Base-by-base conservation (phyloP, 2,797 vertebrate species). In the Ispidina lecontei region DNA sequence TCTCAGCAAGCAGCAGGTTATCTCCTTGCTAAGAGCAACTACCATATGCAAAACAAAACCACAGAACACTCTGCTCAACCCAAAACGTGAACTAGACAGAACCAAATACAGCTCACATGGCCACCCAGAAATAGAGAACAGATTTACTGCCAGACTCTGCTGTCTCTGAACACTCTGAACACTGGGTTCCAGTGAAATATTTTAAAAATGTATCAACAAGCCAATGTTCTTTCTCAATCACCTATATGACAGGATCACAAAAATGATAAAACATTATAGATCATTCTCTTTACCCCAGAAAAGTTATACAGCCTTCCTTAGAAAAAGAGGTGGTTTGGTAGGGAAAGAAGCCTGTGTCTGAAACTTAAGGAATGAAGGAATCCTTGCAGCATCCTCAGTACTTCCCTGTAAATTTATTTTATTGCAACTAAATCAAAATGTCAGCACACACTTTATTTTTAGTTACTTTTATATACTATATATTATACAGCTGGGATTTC, bases 401-500 rank as follows among this genome's bases (percentile, higher is more conserved):
- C 73, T 81, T 82, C 85, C 86, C 73, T 89, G 55, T 96, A 97
- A 96, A 97, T 90, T 93, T 71, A 89, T 82, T 95, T 95, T 96
- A 97, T 95, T 95, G 88, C 46, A 67, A 62, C 52, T 96, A 97
- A 97, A 96, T 97, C 94, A 97, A 91, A 94, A 89, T 94, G 90
- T 90, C 95, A 96, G 56, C 47, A 55, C 5, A 23, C 76, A 87
- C 75, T 95, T 96, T 89, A 95, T 79, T 93, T 96, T 81, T 70
- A 74, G 84, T 88, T 96, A 86, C 78, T 93, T 96, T 91, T 91
- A 84, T 85, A 83, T 56, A 58, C 19, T 78, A 25, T 76, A 51
- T 92, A 90, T 81, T 84, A 74, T 60, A 69, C 65, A 84, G 63
- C 91, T 91, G 82, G 78, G 73, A 84, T 90, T 96, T 91, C 39